Evolutionary conservation across 2,797 vertebrate species (phyloP).

Genomic region (Varecia variegata): DNA sequence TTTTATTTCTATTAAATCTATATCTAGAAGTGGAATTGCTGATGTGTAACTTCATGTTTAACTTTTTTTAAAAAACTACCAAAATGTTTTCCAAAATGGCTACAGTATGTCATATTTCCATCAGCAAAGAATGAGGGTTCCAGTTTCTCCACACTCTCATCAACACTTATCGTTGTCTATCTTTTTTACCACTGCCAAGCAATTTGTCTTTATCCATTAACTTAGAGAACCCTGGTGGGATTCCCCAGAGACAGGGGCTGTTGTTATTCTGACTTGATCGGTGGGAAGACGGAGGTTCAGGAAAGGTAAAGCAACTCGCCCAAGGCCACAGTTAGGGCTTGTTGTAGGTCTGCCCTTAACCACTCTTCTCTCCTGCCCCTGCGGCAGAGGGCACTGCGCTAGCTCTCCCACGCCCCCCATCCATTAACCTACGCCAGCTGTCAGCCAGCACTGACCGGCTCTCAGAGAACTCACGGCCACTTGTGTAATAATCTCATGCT

Average conservation of each 20-base stretch:
- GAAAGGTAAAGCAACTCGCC: neutral
- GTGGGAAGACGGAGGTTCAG: neutral
- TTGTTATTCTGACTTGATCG: neutral
- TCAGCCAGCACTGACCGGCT: rapidly evolving
- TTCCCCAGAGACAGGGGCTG: neutral
- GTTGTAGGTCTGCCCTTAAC: no score
- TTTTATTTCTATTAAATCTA: neutral
- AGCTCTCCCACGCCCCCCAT: rapidly evolving
- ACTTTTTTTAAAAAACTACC: neutral
- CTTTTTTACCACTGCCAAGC: neutral
- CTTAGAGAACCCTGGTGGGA: neutral
- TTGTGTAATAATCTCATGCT: rapidly evolving
- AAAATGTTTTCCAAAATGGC: neutral
- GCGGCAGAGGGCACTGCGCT: rapidly evolving
- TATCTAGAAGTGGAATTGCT: neutral
- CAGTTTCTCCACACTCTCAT: neutral
- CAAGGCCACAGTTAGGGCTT: neutral
- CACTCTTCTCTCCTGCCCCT: no score
- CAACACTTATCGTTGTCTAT: rapidly evolving
- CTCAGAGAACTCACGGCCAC: rapidly evolving
- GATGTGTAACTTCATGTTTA: neutral
- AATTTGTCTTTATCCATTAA: neutral
- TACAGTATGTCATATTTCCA: neutral
- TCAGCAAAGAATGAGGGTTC: rapidly evolving
- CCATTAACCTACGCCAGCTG: rapidly evolving